Evolutionary conservation across 2,888 invertebrate genomes (phyloP).

Genomic region (Elegia similella): DNA sequence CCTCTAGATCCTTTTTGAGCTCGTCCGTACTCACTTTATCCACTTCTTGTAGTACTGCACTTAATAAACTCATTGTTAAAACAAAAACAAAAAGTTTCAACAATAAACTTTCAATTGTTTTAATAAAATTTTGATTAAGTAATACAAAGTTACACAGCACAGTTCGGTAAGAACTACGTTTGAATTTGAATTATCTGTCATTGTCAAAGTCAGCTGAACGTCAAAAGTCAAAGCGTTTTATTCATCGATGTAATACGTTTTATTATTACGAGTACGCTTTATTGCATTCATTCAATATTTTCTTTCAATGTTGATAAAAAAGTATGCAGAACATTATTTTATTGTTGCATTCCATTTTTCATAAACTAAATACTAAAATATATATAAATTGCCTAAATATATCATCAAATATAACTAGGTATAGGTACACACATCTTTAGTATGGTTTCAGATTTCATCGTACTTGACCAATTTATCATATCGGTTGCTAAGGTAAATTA

Average conservation of each 20-base stretch:
- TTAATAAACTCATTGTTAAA: constrained; percentile 61
- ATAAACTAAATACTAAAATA: too few species aligned
- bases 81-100: neutral
- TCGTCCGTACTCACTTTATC: constrained; percentile 57
- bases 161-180: neutral
- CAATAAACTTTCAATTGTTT: neutral
- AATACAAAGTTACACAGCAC: neutral
- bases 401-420: too few species aligned
- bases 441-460: neutral
- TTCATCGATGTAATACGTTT: too few species aligned
- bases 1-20: constrained; percentile 54
- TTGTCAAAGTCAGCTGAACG: neutral
- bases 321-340: neutral
- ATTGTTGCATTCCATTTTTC: neutral
- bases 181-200: neutral
- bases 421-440: neutral
- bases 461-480: neutral
- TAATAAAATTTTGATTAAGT: neutral
- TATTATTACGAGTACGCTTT: too few species aligned
- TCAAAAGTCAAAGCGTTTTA: constrained; percentile 3
- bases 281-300: neutral
- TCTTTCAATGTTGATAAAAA: neutral
- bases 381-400: too few species aligned
- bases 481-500: constrained; percentile 32
- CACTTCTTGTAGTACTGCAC: constrained; percentile 62